Evolutionary conservation across 1,140 invertebrate species (phyloP).

Genomic region (Caenorhabditis briggsae): DNA sequence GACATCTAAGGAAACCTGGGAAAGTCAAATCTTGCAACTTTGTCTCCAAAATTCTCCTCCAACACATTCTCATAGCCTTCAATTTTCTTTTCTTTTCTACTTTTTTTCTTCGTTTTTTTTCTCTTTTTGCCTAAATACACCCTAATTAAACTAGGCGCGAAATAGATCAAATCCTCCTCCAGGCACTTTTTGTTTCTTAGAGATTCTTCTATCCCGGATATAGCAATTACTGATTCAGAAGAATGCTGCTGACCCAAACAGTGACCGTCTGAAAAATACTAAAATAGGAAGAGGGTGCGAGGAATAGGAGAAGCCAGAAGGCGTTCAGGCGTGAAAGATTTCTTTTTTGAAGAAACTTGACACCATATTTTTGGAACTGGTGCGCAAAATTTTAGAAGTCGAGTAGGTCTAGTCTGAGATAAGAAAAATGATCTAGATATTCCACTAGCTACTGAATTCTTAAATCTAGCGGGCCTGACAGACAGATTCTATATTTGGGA

Average conservation of each 20-base stretch:
- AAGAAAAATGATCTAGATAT: too few relatives aligned
- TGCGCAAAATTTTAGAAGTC: too few relatives aligned
- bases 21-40: slow-evolving; percentile 5
- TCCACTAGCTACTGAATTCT: too few relatives aligned
- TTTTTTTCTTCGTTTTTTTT: not conserved
- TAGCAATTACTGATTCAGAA: slow-evolving; percentile 30
- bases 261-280: not conserved
- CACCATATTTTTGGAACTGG: too few relatives aligned
- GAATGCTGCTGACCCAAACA: not conserved
- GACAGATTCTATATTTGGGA: too few relatives aligned
- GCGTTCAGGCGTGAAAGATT: too few relatives aligned
- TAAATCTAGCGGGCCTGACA: too few relatives aligned
- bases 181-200: not conserved
- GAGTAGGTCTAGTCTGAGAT: too few relatives aligned
- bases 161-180: slow-evolving; percentile 11
- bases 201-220: not conserved
- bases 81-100: not conserved
- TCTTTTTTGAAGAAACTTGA: too few relatives aligned
- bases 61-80: slow-evolving; percentile 14
- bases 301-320: not conserved
- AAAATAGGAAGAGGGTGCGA: not conserved
- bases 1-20: too few relatives aligned
- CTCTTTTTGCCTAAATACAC: not conserved
- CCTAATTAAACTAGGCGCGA: slow-evolving; percentile 48
- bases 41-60: not conserved